Percentiles rank a stretch among this genome's conserved stretches.
These are phyloP conservation scores for Heteropelma amictum DNA, from an alignment of 2,888 invertebrate species.

Conservation along the genomic window DNA sequence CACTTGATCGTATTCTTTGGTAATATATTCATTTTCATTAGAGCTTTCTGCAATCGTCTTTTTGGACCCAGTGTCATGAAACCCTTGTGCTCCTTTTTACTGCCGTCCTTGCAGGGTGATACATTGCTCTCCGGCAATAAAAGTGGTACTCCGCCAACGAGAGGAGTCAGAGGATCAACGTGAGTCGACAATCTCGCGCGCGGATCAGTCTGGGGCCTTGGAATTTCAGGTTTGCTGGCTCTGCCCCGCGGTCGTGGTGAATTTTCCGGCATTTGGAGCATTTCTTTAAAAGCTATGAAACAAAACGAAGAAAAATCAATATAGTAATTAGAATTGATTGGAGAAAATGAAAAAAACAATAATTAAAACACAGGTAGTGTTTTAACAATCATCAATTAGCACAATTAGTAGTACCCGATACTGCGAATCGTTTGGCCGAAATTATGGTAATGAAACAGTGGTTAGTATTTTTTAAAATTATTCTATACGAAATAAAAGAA, in stretches of 20 bases:
- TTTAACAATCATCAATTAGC: too few species aligned
- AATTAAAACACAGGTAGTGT: too few species aligned
- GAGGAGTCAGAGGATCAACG: conserved; percentile 81
- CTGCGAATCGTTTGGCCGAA: too few species aligned
- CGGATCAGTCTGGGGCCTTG: conserved; percentile 81
- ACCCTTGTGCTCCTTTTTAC: conserved; percentile 83
- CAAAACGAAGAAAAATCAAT: neutral
- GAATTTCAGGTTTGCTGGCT: conserved; percentile 77
- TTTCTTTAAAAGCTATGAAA: conserved; percentile 82
- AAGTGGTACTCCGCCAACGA: conserved; percentile 73
- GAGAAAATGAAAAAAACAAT: too few species aligned
- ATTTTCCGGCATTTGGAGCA: conserved; percentile 88
- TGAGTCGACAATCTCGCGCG: conserved; percentile 87
- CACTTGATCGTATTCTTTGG: conserved; percentile 88
- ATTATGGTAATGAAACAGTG: too few species aligned
- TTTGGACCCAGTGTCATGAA: conserved; percentile 95
- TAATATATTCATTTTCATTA: conserved; percentile 93
- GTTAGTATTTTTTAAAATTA: too few species aligned
- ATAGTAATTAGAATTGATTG: neutral
- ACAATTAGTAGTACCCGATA: too few species aligned
- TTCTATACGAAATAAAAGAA: too few species aligned
- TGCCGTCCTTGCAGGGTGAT: conserved; percentile 77
- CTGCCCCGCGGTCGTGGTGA: conserved; percentile 87
- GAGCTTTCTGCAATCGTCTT: conserved; percentile 88
- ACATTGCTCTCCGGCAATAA: conserved; percentile 73